A percentile compares a stretch with the other conserved stretches of the same genome.
Conservation (phyloP, 2,888 invertebrate genomes). For the Hermaeophaga mercurialis region DNA sequence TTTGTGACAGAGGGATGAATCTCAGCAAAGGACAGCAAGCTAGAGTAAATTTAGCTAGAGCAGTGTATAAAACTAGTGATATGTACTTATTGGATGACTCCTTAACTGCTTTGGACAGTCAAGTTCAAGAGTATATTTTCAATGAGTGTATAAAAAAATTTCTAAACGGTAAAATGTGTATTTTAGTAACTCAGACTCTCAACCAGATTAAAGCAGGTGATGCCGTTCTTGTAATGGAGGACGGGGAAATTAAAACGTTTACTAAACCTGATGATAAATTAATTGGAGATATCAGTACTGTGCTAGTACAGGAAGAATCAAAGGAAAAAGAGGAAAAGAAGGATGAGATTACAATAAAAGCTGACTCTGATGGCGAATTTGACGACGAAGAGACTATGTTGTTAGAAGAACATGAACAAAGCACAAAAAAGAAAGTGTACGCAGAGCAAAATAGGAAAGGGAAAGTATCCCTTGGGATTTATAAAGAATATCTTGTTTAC, state of each 20-base stretch:
- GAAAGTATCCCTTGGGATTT: slow-evolving; percentile 45
- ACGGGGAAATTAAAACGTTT: slow-evolving; percentile 21
- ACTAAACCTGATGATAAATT: slow-evolving; percentile 22
- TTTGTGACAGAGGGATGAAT: slow-evolving; percentile 68
- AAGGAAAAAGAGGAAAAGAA: slow-evolving; percentile 22
- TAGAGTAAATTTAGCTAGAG: slow-evolving; percentile 48
- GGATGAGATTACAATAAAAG: slow-evolving; percentile 23
- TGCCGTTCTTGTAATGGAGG: slow-evolving; percentile 39
- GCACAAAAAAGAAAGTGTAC: slow-evolving; percentile 38
- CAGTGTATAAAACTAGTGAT: slow-evolving; percentile 48
- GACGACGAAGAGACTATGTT: slow-evolving; percentile 26
- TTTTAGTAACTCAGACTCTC: slow-evolving; percentile 48
- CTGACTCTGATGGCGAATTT: slow-evolving; percentile 20
- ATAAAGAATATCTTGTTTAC: slow-evolving; percentile 46
- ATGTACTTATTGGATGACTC: slow-evolving; percentile 50
- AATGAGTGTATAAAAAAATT: slow-evolving; percentile 46
- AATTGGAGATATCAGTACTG: slow-evolving; percentile 14
- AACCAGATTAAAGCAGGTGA: slow-evolving; percentile 44
- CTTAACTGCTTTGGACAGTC: slow-evolving; percentile 46
- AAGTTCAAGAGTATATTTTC: slow-evolving; percentile 46
- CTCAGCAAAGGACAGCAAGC: slow-evolving; percentile 65
- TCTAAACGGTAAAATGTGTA: slow-evolving; percentile 44
- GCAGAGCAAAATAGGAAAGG: slow-evolving; percentile 47
- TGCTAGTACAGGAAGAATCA: slow-evolving; percentile 18
- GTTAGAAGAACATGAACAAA: slow-evolving; percentile 32